Evolutionary conservation across 2,888 invertebrate species (phyloP).

Genomic region (Drosophila dives): DNA sequence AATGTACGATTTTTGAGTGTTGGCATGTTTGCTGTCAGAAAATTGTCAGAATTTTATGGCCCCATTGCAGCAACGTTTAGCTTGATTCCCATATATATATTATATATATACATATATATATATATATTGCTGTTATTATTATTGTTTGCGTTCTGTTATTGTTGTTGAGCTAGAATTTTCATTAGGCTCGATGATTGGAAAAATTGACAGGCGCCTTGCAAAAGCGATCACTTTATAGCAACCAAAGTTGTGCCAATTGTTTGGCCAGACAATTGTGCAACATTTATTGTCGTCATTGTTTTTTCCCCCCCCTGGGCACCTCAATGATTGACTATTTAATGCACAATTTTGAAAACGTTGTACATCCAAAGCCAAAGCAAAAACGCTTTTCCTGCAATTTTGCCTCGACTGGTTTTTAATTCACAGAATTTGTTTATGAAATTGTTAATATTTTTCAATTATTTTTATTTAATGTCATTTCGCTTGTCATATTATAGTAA

Average conservation of each 20-base stretch:
- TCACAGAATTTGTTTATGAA: background rate
- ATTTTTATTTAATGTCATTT: background rate
- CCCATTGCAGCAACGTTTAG: slow-evolving; percentile 52
- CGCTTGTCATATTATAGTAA: background rate
- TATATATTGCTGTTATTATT: slow-evolving; percentile 5
- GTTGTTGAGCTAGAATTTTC: slow-evolving; percentile 65
- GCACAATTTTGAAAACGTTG: background rate
- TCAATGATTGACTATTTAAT: slow-evolving; percentile 5
- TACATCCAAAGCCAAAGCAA: background rate
- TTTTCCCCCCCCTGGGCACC: no score
- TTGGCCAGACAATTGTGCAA: slow-evolving; percentile 64
- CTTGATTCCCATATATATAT: slow-evolving; percentile 19
- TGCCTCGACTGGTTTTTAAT: background rate
- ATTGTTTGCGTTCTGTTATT: slow-evolving; percentile 27
- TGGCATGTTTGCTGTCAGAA: slow-evolving; percentile 81
- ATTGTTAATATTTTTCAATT: background rate
- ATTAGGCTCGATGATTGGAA: slow-evolving; percentile 76
- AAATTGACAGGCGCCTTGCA: slow-evolving; percentile 73
- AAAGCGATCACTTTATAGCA: slow-evolving; percentile 67
- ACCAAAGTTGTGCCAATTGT: slow-evolving; percentile 45
- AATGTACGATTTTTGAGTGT: slow-evolving; percentile 75
- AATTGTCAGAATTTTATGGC: slow-evolving; percentile 79
- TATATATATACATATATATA: no score
- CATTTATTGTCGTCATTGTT: slow-evolving; percentile 20
- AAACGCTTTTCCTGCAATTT: background rate